Evolutionary conservation across 1,140 invertebrate species (phyloP).

Genomic region (Aphaenogaster floridana): DNA sequence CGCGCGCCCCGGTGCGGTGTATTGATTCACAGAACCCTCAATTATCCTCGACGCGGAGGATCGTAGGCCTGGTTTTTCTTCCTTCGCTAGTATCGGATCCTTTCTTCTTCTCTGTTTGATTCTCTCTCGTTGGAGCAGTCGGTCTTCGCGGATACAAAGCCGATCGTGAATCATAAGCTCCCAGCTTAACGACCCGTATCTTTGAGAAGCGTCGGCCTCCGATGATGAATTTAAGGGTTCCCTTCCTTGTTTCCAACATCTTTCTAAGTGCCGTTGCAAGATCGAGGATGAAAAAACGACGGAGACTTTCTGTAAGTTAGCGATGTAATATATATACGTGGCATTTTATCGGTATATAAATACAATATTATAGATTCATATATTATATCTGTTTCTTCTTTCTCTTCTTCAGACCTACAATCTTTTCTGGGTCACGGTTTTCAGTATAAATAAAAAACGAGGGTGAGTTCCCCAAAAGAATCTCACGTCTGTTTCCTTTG

Average conservation of each 20-base stretch:
- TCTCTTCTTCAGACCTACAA: not conserved
- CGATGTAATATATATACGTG: not conserved
- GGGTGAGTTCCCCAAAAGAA: not conserved
- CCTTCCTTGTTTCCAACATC: constrained; percentile 18
- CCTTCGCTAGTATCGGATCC: constrained; percentile 46
- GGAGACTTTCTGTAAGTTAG: constrained; percentile 8
- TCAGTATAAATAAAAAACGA: not conserved
- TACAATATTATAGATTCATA: constrained; percentile 16
- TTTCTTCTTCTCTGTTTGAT: constrained; percentile 44
- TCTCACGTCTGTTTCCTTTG: not conserved
- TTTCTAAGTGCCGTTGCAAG: constrained; percentile 17
- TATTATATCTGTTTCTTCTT: not conserved
- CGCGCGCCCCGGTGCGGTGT: constrained; percentile 33
- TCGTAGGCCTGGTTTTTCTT: constrained; percentile 72
- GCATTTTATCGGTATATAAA: constrained; percentile 10
- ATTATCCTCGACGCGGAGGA: constrained; percentile 75
- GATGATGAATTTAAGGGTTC: constrained; percentile 74
- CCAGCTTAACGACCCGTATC: constrained; percentile 77
- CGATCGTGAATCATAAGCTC: constrained; percentile 81
- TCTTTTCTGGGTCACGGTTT: not conserved
- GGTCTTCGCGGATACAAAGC: constrained; percentile 68
- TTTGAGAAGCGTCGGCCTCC: constrained; percentile 61
- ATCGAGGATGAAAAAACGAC: constrained; percentile 20
- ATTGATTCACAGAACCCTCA: constrained; percentile 82
- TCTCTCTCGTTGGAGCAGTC: constrained; percentile 28